These are phyloP conservation scores for Drepanosiphum platanoidis DNA, from an alignment of 2,888 invertebrate species.

Conservation along the genomic window DNA sequence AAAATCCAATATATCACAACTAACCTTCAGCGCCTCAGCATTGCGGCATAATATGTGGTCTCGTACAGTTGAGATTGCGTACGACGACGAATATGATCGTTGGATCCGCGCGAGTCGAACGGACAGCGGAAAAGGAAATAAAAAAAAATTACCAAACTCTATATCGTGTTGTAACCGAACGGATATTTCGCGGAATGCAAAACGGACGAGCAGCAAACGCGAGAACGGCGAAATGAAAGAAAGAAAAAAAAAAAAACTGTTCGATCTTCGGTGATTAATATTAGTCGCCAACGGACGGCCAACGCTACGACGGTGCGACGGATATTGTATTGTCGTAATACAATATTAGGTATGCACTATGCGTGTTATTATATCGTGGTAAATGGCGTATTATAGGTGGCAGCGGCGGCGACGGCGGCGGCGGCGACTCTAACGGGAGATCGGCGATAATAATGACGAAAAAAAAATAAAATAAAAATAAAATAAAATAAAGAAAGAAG, in stretches of 20 bases:
- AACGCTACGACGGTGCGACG: too few relatives aligned
- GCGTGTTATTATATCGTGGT: neutral
- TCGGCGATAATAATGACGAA: neutral
- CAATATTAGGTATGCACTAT: too few relatives aligned
- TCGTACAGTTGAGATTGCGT: too few relatives aligned
- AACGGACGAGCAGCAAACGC: too few relatives aligned
- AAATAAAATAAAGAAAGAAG: neutral
- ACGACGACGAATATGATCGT: neutral
- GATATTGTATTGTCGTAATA: neutral
- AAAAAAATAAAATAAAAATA: neutral
- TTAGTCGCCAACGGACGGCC: too few relatives aligned
- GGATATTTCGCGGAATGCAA: too few relatives aligned
- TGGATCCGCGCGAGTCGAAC: neutral
- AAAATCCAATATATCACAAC: conserved; percentile 1
- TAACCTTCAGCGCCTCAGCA: conserved; percentile 29
- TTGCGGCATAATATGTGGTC: conserved; percentile 31
- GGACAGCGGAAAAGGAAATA: neutral
- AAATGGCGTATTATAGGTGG: conserved; percentile 25
- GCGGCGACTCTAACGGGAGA: neutral
- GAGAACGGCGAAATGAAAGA: neutral
- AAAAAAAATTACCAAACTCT: too few relatives aligned
- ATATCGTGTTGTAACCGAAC: too few relatives aligned
- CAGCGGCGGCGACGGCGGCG: neutral
- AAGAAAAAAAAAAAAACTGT: neutral
- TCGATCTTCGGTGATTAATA: too few relatives aligned